These are phyloP conservation scores for Euura saliciscinereae DNA, from an alignment of 1,140 invertebrate genomes.

Conservation along the genomic window DNA sequence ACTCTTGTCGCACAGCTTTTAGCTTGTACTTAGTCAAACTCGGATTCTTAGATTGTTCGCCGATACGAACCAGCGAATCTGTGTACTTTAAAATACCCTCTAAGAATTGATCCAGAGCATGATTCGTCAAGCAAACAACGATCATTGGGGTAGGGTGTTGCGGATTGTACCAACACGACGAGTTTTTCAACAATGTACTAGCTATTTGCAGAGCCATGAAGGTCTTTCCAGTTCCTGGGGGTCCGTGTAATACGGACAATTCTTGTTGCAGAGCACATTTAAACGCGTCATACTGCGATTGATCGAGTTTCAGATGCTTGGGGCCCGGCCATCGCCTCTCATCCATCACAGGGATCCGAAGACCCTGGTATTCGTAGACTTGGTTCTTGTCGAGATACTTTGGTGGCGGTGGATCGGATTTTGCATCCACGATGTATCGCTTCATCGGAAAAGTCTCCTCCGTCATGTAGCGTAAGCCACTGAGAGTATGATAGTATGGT, in stretches of 20 bases:
- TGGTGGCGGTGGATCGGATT: neutral
- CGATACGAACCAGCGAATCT: conserved; percentile 71
- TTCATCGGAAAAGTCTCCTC: conserved; percentile 44
- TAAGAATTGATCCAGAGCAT: conserved; percentile 90
- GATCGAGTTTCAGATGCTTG: conserved; percentile 61
- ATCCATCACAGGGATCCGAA: neutral
- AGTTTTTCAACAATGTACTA: conserved; percentile 64
- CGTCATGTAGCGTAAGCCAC: conserved; percentile 63
- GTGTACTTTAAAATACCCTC: conserved; percentile 64
- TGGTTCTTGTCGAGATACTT: neutral
- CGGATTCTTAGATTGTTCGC: conserved; percentile 71
- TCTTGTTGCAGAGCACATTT: conserved; percentile 65
- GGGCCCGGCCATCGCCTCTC: neutral
- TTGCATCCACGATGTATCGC: neutral
- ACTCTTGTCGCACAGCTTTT: neutral
- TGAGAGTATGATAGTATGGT: conserved; percentile 69
- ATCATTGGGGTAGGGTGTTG: conserved; percentile 65
- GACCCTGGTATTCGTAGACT: neutral
- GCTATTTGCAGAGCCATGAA: conserved; percentile 74
- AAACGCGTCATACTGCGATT: conserved; percentile 66
- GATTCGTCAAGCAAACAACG: conserved; percentile 85
- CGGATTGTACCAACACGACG: conserved; percentile 27
- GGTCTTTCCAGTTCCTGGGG: conserved; percentile 78
- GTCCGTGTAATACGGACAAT: conserved; percentile 67
- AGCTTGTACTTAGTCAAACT: conserved; percentile 57